Evolutionary conservation across 2,113 vertebrate species (phyloP), one percentile per base, ranked within the genome.

Genomic region (Myiozetetes cayanensis): DNA sequence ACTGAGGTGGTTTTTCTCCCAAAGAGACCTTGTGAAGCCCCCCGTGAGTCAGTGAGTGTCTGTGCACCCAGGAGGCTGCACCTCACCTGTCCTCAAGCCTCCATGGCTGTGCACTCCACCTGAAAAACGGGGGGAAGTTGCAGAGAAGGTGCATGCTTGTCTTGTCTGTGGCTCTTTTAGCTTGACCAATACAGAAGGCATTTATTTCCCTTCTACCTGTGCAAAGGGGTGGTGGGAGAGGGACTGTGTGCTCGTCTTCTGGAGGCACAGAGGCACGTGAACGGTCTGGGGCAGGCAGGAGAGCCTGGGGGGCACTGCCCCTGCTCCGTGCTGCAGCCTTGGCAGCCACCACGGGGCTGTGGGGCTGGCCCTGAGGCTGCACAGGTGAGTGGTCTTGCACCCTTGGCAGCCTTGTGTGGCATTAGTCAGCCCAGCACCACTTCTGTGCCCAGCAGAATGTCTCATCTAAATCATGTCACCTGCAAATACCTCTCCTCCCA

Each of bases 391-490:
- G 41, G 5, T 43, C n/a, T 63, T 70, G 63, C 25, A 37, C 25
- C n/a, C 67, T 63, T 53, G 25, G 35, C 78, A 79, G 31, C 37
- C 53, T 43, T 30, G 7, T 9, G 5, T 72, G 76, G 16, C 28
- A 3, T 63, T 46, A 25, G 14, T 24, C 79, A 87, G 55, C 12
- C 55, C 55, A 10, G 2, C 3, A 5, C 35, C 35, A 68, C 27
- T n/a, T 35, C n/a, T 11, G 1, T 74, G 73, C 76, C 67, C 76
- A n/a, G 49, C 53, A 50, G 0, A 10, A 2, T n/a, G 17, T n/a
- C 52, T 66, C 24, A 10, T 24, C 68, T 72, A 30, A 58, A 44
- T 39, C 59, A 31, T 24, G 33, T 61, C 33, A 47, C 30, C 49
- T 68, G 35, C 66, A 72, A 72, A 63, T 52, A 72, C 12, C 9